Base-by-base conservation (phyloP, 2,797 vertebrate genomes). In the Hozukius guyotensis region DNA sequence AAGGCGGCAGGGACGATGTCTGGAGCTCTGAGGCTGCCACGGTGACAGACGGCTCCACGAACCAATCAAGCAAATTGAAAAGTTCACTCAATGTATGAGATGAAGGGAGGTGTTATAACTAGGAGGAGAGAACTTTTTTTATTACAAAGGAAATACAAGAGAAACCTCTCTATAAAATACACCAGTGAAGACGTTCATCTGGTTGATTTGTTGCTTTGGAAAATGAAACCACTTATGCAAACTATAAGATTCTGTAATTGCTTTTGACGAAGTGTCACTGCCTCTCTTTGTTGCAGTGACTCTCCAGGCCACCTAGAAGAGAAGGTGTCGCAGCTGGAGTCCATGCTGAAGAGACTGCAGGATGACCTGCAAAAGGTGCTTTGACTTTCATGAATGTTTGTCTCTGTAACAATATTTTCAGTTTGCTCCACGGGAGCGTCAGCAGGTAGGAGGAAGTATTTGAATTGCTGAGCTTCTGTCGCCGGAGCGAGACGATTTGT, bases 361-460 rank as follows among this genome's bases (percentile, higher is more conserved):
- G 96, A 97, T 46, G 97, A 98, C 90, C 96, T 98, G 87, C 96
- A 97, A 94, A 97, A 96, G 97, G 97, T 98, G 95, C 95, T 93
- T 92, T 94, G 87, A 91, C 88, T 89, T 87, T 90, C 81, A 81
- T 89, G 81, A 94, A 87, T 88, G 75, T 86, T 87, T 73, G 56
- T 77, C 65, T 83, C 83, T 82, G 77, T 91, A 72, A 62, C 68
- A 36, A 72, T 78, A 34, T 89, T 92, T 90, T 79, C 72, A 86
- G 65, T 83, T 68, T 86, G 83, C 84, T 70, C 80, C 81, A 74
- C 22, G 34, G 73, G 68, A 75, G 75, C 77, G 74, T 87, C 80
- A 49, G 85, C 83, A 91, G 90, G 88, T 84, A 88, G 86, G 87
- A 83, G 56, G 59, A 81, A 68, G 42, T 53, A 75, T 85, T 88